These are phyloP conservation scores for Psittacara wagleri DNA, from an alignment of 2,113 vertebrate species.

Conservation along the genomic window DNA sequence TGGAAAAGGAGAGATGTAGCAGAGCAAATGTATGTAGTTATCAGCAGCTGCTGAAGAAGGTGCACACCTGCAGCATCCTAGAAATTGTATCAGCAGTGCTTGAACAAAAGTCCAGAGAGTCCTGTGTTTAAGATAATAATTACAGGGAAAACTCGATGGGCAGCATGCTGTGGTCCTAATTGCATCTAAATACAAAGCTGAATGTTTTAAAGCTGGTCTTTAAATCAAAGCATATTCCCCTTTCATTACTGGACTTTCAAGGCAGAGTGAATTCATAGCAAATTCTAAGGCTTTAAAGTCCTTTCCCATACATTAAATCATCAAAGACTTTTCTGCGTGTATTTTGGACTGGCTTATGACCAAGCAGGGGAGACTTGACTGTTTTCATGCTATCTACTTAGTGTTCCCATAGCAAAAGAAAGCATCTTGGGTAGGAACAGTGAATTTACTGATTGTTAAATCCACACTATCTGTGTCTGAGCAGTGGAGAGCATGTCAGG, in stretches of 20 bases:
- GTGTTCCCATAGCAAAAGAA: neutral
- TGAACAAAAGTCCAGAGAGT: constrained; percentile 27
- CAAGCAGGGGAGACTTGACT: neutral
- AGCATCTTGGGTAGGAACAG: neutral
- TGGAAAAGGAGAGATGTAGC: neutral
- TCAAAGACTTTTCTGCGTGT: constrained; percentile 23
- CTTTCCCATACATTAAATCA: constrained; percentile 26
- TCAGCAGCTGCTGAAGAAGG: neutral
- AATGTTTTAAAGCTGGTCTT: neutral
- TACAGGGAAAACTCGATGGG: constrained; percentile 40
- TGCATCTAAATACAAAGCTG: constrained; percentile 47
- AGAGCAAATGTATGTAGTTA: neutral
- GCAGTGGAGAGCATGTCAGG: neutral
- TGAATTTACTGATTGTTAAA: neutral
- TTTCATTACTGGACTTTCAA: constrained; percentile 58
- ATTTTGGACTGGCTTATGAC: neutral
- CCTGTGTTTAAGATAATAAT: constrained; percentile 51
- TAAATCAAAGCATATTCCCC: constrained; percentile 42
- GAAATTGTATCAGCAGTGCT: constrained; percentile 4
- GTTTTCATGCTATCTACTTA: neutral
- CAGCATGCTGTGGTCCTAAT: constrained; percentile 52
- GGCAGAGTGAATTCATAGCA: constrained; percentile 20
- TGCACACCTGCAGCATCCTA: constrained; percentile 37
- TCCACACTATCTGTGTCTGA: neutral
- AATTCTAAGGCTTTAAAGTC: constrained; percentile 56